Conservation (phyloP, 1,140 invertebrate genomes). For the Ceratina calcarata region DNA sequence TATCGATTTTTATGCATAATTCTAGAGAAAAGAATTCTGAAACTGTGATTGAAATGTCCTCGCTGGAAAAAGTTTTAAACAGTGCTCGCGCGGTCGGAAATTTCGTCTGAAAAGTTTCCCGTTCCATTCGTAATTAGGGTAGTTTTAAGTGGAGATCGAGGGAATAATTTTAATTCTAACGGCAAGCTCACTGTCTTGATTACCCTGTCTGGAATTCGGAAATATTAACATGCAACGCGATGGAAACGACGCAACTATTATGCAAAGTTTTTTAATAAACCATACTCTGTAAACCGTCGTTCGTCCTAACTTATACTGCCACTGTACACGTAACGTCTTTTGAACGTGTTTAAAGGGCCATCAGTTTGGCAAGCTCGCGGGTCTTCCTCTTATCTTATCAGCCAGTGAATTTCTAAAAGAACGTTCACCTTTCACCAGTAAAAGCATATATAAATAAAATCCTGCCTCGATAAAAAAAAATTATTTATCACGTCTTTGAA, state of each 20-base stretch:
- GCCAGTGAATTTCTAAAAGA: not conserved
- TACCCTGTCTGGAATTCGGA: slow-evolving; percentile 5
- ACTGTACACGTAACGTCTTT: slow-evolving; percentile 20
- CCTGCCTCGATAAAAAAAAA: too few relatives aligned
- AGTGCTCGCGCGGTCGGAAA: not conserved
- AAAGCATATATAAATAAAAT: too few relatives aligned
- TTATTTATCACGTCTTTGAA: too few relatives aligned
- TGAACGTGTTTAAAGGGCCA: slow-evolving; percentile 21
- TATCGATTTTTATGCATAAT: too few relatives aligned
- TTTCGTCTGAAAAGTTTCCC: not conserved
- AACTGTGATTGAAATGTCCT: not conserved
- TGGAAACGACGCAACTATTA: not conserved
- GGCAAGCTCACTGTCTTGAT: not conserved
- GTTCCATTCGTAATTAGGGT: not conserved
- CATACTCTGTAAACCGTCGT: slow-evolving; percentile 6
- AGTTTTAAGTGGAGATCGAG: not conserved
- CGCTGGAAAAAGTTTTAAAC: slow-evolving; percentile 1
- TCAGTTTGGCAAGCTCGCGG: not conserved
- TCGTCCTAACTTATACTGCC: not conserved
- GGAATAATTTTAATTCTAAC: slow-evolving; percentile 11
- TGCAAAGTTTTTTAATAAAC: slow-evolving; percentile 40
- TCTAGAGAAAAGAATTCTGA: not conserved
- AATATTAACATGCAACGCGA: slow-evolving; percentile 4
- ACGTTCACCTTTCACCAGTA: not conserved
- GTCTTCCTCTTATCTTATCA: not conserved